phyloP scores from a whole-genome alignment of 2,113 vertebrate species.

The Brachypteracias leptosomus region DNA sequence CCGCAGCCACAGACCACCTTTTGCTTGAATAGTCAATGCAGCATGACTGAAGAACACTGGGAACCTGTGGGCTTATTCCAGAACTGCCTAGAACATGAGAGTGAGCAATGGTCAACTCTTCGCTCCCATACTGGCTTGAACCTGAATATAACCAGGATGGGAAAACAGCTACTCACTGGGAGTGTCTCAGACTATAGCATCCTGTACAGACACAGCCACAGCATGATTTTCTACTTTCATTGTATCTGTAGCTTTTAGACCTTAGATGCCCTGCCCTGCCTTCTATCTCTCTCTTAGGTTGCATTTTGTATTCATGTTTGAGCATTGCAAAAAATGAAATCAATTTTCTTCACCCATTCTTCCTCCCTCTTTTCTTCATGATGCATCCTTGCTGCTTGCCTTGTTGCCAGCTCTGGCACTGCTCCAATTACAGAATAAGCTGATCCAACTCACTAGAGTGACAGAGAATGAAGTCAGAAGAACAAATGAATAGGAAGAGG shows the following conservation, averaged over 20 bases:
- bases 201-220: background rate
- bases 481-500: background rate
- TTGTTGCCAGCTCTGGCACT: background rate
- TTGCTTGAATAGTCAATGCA: background rate
- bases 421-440: background rate
- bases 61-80: background rate
- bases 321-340: background rate
- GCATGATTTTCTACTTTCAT: background rate
- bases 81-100: background rate
- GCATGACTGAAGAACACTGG: background rate
- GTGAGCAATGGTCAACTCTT: background rate
- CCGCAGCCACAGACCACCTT: background rate
- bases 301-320: background rate
- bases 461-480: background rate
- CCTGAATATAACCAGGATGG: background rate
- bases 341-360: background rate
- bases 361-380: background rate
- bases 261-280: fast-evolving
- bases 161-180: background rate
- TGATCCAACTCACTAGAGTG: background rate
- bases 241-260: background rate
- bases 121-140: background rate
- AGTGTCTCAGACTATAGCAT: background rate
- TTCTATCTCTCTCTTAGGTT: background rate
- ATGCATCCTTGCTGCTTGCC: background rate